Conservation (phyloP, 2,888 invertebrate genomes). For the Nesidiocoris tenuis region DNA sequence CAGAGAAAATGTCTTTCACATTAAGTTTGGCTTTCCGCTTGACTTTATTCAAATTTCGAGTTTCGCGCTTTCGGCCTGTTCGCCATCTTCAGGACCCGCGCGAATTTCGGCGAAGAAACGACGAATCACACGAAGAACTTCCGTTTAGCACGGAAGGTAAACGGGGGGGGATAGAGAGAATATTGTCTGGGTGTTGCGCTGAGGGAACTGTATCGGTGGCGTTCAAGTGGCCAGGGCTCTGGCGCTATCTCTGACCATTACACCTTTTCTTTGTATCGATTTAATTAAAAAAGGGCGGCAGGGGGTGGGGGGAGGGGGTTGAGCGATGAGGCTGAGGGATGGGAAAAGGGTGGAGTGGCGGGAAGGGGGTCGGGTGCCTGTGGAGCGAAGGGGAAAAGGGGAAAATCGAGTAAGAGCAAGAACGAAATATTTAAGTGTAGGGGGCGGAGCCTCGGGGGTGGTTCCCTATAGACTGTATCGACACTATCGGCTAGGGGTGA, state of each 20-base stretch:
- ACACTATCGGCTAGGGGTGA: constrained; percentile 42
- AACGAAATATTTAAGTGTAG: constrained; percentile 43
- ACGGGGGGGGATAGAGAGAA: too few relatives aligned
- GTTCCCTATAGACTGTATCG: constrained; percentile 45
- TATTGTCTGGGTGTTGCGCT: neutral
- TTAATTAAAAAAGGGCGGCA: constrained; percentile 35
- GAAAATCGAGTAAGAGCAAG: constrained; percentile 43
- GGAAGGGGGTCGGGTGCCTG: constrained; percentile 7
- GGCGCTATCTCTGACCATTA: constrained; percentile 25
- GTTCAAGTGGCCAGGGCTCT: neutral
- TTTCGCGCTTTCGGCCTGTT: too few relatives aligned
- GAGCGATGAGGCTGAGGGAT: constrained; percentile 4
- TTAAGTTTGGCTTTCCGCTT: too few relatives aligned
- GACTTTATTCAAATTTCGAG: too few relatives aligned
- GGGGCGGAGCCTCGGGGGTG: constrained; percentile 44
- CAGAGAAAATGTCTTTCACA: too few relatives aligned
- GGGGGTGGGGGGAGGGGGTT: constrained; percentile 12
- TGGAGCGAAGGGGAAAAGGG: neutral
- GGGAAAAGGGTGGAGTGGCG: neutral
- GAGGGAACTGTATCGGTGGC: neutral
- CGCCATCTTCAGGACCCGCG: too few relatives aligned
- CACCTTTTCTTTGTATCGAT: constrained; percentile 42
- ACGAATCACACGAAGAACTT: too few relatives aligned
- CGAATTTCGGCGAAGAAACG: too few relatives aligned
- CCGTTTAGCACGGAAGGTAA: too few relatives aligned